Conservation (phyloP, 2,113 vertebrate species). For the Triplophysa siluroides region DNA sequence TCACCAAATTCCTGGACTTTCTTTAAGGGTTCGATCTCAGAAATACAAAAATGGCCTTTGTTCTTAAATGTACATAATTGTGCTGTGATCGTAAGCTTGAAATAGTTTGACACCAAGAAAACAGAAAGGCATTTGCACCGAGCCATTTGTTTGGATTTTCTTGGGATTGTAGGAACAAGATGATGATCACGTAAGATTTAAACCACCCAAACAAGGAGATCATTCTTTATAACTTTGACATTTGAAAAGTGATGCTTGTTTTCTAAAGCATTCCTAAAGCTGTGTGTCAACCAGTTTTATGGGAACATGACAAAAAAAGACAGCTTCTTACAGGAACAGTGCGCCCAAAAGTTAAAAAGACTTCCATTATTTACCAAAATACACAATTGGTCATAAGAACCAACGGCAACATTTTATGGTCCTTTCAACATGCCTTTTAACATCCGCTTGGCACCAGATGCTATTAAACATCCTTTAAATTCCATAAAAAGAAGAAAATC, state of each 20-base stretch:
- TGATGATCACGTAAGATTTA: neutral
- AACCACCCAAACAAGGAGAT: slow-evolving; percentile 16
- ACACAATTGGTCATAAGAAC: neutral
- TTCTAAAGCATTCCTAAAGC: neutral
- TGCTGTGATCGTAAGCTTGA: slow-evolving; percentile 5
- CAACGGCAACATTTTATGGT: too few species aligned
- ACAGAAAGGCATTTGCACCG: neutral
- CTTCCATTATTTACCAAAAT: too few species aligned
- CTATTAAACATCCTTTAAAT: too few species aligned
- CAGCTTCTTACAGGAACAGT: neutral
- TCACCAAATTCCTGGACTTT: neutral
- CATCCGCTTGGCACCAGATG: too few species aligned
- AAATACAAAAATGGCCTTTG: neutral
- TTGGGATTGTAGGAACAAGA: neutral
- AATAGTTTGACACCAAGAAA: slow-evolving; percentile 22
- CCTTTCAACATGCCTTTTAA: too few species aligned
- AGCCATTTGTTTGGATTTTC: neutral
- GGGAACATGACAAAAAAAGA: neutral
- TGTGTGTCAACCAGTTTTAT: neutral
- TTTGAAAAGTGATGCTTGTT: neutral
- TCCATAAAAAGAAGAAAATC: too few species aligned
- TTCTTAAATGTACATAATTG: neutral
- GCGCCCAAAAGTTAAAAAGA: too few species aligned
- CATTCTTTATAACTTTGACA: slow-evolving; percentile 7
- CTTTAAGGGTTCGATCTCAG: slow-evolving; percentile 9